Conservation (phyloP, 2,113 vertebrate genomes). For the Chamaetylas fuelleborni region DNA sequence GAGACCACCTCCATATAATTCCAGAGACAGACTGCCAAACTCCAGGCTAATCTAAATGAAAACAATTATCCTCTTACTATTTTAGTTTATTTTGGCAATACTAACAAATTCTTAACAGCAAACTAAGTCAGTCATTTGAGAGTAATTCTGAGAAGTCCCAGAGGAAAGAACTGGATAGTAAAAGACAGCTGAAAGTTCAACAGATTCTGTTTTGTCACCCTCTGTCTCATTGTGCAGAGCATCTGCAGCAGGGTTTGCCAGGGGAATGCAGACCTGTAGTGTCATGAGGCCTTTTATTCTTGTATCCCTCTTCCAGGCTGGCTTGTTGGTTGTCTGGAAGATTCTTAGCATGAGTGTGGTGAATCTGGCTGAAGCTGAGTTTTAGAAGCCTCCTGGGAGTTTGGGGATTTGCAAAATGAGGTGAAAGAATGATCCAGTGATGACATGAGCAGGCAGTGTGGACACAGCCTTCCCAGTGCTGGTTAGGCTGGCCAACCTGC, state of each 20-base stretch:
- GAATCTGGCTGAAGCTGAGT: background rate
- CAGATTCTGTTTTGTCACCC: background rate
- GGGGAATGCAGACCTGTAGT: background rate
- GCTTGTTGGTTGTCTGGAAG: background rate
- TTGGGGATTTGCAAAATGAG: background rate
- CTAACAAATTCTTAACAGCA: background rate
- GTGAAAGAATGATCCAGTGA: background rate
- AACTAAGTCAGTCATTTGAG: background rate
- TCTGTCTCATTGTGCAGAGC: background rate
- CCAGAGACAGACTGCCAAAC: background rate
- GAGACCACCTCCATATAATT: background rate
- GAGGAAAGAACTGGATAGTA: background rate
- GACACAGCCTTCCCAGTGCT: background rate
- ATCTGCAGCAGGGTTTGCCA: background rate
- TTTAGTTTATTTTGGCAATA: constrained; percentile 46
- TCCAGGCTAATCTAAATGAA: constrained; percentile 15
- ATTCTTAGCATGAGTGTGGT: background rate
- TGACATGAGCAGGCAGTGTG: background rate
- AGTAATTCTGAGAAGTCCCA: background rate
- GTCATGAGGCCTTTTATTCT: background rate
- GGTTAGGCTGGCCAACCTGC: background rate
- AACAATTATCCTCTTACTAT: constrained; percentile 40
- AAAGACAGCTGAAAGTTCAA: background rate
- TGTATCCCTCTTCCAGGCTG: background rate
- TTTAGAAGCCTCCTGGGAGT: background rate